These are phyloP conservation scores for Cephus spinipes DNA, from an alignment of 2,888 invertebrate genomes.

Conservation along the genomic window DNA sequence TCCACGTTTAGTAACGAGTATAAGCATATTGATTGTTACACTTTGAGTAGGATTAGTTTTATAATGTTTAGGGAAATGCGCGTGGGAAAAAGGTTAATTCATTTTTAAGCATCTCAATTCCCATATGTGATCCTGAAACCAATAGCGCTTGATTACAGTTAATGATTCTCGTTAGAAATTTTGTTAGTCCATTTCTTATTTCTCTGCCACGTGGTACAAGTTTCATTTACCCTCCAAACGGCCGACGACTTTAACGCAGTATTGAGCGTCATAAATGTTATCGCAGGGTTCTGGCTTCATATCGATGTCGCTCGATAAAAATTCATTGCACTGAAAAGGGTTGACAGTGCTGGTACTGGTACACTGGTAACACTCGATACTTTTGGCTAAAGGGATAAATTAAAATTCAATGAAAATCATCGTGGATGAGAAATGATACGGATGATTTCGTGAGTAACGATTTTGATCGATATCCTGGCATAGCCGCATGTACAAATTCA, in stretches of 20 bases:
- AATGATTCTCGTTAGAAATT: not conserved
- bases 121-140: not conserved
- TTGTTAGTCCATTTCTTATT: constrained; percentile 5
- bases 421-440: constrained; percentile 22
- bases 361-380: constrained; percentile 90
- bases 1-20: not conserved
- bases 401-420: constrained; percentile 3
- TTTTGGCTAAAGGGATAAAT: constrained; percentile 66
- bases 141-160: not conserved
- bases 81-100: constrained; percentile 10
- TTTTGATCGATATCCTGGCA: not conserved
- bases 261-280: constrained; percentile 85
- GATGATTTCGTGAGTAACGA: constrained; percentile 6
- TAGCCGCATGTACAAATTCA: constrained; percentile 7
- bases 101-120: not conserved
- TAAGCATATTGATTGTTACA: not conserved
- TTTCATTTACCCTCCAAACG: constrained; percentile 84
- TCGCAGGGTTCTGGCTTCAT: constrained; percentile 80
- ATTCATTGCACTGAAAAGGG: constrained; percentile 89
- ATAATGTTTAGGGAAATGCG: not conserved
- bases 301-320: constrained; percentile 75
- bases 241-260: constrained; percentile 94
- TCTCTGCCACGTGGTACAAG: not conserved
- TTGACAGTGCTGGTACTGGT: constrained; percentile 81
- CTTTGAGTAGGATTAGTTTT: not conserved